Percentiles rank a stretch among this genome's conserved stretches.
phyloP scores from a whole-genome alignment of 2,888 invertebrate species.

The Congeria kusceri region DNA sequence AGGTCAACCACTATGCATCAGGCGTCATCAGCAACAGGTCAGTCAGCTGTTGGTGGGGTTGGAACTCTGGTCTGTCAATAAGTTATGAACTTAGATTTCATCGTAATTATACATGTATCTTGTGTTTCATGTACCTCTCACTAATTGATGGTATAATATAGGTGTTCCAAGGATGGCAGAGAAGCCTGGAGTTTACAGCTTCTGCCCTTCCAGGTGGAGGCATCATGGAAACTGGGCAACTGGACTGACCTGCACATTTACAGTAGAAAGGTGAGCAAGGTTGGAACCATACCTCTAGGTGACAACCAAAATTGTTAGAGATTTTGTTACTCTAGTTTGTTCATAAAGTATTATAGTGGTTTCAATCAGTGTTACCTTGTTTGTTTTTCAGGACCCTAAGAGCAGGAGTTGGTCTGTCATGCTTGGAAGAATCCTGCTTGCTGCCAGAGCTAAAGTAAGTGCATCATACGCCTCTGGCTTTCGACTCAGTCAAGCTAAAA shows the following conservation, averaged over 20 bases:
- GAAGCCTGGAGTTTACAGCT: slow-evolving; percentile 84
- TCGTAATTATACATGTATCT: too few relatives aligned
- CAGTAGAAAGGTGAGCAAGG: slow-evolving; percentile 65
- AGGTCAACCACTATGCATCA: slow-evolving; percentile 72
- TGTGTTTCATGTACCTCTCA: neutral
- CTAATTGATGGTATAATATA: too few relatives aligned
- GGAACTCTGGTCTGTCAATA: too few relatives aligned
- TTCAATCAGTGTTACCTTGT: too few relatives aligned
- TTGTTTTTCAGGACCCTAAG: slow-evolving; percentile 67
- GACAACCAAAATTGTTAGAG: neutral
- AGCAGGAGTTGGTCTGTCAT: slow-evolving; percentile 89
- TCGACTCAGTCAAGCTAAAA: too few relatives aligned
- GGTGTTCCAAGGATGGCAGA: slow-evolving; percentile 51
- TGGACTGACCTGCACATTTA: slow-evolving; percentile 91
- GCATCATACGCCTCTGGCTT: too few relatives aligned
- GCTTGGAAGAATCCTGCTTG: slow-evolving; percentile 90
- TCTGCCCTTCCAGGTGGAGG: slow-evolving; percentile 91
- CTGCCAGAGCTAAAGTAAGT: slow-evolving; percentile 81
- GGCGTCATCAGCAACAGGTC: too few relatives aligned
- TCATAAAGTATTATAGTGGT: too few relatives aligned
- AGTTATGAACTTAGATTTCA: too few relatives aligned
- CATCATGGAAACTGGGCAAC: slow-evolving; percentile 94
- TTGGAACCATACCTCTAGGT: neutral
- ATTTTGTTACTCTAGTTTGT: neutral
- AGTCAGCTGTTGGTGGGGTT: too few relatives aligned